Percentiles rank a stretch among this genome's conserved stretches.
These are phyloP conservation scores for Gambusia affinis DNA, from an alignment of 2,113 vertebrate genomes.

Conservation along the genomic window DNA sequence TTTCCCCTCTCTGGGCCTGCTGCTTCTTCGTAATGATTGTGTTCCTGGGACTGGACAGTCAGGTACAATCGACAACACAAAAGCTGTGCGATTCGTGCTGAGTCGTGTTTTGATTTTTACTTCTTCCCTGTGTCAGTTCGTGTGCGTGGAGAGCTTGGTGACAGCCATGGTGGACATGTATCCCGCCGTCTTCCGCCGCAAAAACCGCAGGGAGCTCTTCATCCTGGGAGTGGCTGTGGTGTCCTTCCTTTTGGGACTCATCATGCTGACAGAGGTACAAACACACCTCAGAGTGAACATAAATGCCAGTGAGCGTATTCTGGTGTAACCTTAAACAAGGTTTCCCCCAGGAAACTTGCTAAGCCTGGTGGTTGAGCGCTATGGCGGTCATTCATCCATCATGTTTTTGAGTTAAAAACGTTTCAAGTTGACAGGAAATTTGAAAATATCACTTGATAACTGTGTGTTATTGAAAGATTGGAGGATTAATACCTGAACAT, in stretches of 20 bases:
- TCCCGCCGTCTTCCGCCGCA: conserved; percentile 88
- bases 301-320: too few relatives aligned
- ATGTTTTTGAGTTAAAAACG: too few relatives aligned
- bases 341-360: too few relatives aligned
- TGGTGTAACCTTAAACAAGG: too few relatives aligned
- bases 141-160: conserved; percentile 95
- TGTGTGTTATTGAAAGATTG: too few relatives aligned
- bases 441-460: too few relatives aligned
- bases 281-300: not conserved
- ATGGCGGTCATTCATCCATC: too few relatives aligned
- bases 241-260: conserved; percentile 88
- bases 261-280: conserved; percentile 94
- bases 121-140: conserved; percentile 82
- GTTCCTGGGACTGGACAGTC: conserved; percentile 94
- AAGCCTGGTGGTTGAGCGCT: too few relatives aligned
- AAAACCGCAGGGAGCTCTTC: conserved; percentile 90
- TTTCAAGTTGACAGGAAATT: too few relatives aligned
- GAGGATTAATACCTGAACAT: too few relatives aligned
- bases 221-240: conserved; percentile 86
- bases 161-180: conserved; percentile 96
- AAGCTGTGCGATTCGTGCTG: not conserved
- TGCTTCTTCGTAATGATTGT: conserved; percentile 98
- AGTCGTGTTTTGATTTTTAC: not conserved
- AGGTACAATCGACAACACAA: conserved; percentile 78
- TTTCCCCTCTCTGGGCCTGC: conserved; percentile 93